These are phyloP conservation scores for Anas acuta DNA, from an alignment of 2,797 vertebrate species.

Conservation along the genomic window DNA sequence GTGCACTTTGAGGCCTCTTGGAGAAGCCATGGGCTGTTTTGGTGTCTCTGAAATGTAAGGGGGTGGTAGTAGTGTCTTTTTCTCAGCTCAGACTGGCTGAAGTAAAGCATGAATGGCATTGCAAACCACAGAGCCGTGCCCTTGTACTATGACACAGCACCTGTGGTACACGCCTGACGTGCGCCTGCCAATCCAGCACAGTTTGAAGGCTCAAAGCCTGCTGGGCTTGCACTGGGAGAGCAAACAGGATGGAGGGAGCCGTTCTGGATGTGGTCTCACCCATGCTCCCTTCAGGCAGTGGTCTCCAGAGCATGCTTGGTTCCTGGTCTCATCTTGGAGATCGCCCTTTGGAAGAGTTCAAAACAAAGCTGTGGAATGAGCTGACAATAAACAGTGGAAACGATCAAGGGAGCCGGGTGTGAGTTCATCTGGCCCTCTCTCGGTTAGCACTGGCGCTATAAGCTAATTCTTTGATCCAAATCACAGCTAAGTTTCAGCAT, in stretches of 20 bases:
- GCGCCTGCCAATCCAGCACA: too few species aligned
- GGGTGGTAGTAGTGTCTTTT: not conserved
- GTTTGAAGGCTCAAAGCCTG: not conserved
- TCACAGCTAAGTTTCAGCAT: not conserved
- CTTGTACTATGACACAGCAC: not conserved
- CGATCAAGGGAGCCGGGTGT: not conserved
- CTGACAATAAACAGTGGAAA: not conserved
- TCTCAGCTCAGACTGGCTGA: not conserved
- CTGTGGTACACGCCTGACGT: rapidly evolving
- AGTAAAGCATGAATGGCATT: not conserved
- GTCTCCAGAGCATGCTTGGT: not conserved
- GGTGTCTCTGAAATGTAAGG: not conserved
- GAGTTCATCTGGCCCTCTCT: not conserved
- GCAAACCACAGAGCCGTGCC: not conserved
- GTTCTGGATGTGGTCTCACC: not conserved
- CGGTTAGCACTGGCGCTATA: not conserved
- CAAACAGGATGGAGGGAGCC: not conserved
- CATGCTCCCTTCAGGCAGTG: not conserved
- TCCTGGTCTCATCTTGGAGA: not conserved
- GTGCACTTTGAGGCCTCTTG: not conserved
- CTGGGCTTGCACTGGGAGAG: not conserved
- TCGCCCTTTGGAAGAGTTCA: not conserved
- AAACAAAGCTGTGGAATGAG: not conserved
- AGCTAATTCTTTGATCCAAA: not conserved
- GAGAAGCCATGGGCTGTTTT: not conserved